Conservation (phyloP, 2,888 invertebrate genomes). For the Prostheceraeus crozeri region DNA sequence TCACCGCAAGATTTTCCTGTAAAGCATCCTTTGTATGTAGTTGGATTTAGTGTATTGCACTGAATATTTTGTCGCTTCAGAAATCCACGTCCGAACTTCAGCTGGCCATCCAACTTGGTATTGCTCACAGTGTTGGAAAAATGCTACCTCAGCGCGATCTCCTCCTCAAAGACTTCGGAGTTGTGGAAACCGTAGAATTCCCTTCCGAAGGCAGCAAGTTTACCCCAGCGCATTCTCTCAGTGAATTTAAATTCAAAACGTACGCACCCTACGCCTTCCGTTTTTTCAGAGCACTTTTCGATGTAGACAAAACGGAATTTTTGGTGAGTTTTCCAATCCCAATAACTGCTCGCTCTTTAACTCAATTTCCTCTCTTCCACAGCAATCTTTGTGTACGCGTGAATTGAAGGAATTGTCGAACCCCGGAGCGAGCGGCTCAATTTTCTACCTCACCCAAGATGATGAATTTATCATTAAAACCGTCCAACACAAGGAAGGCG, state of each 20-base stretch:
- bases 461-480: constrained; percentile 99
- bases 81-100: constrained; percentile 62
- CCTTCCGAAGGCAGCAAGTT: constrained; percentile 85
- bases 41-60: too few species aligned
- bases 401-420: constrained; percentile 88
- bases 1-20: too few species aligned
- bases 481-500: constrained; percentile 97
- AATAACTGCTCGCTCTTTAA: too few species aligned
- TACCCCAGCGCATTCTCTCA: constrained; percentile 95
- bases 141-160: constrained; percentile 94
- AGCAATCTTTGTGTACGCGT: constrained; percentile 96
- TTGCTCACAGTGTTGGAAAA: constrained; percentile 77
- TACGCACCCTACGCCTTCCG: constrained; percentile 99
- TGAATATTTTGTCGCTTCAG: constrained; percentile 46
- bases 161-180: constrained; percentile 98
- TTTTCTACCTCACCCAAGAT: constrained; percentile 94
- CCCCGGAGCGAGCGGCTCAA: constrained; percentile 97
- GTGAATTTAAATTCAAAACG: constrained; percentile 90
- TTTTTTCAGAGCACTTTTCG: constrained; percentile 95
- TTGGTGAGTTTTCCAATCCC: constrained; percentile 67
- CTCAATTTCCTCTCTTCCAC: constrained; percentile 47
- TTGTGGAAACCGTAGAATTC: constrained; percentile 93
- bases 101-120: constrained; percentile 94
- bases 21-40: too few species aligned
- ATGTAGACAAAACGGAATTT: constrained; percentile 97